These are phyloP conservation scores for Coptodon bakossiorum DNA, from an alignment of 2,113 vertebrate species.

Conservation along the genomic window DNA sequence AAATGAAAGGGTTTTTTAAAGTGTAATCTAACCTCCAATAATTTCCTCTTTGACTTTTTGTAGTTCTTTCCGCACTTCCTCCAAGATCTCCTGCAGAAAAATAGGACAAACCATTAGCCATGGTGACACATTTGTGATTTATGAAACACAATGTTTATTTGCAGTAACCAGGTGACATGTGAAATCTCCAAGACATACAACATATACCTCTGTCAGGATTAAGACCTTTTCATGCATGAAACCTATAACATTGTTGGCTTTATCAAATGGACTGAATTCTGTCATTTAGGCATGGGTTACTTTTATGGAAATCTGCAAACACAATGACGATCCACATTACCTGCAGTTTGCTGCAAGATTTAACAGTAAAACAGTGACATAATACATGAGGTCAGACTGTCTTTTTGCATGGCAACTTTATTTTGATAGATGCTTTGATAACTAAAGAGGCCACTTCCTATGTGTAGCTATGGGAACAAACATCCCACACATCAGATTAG, in stretches of 20 bases:
- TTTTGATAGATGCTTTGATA: background rate
- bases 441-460: background rate
- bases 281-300: background rate
- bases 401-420: background rate
- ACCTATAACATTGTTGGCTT: background rate
- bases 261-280: background rate
- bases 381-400: background rate
- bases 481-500: background rate
- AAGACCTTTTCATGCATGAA: background rate
- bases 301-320: background rate
- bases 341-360: background rate
- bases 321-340: background rate
- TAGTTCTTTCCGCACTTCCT: constrained; percentile 86
- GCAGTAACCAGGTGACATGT: background rate
- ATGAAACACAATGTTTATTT: background rate
- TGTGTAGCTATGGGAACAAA: background rate
- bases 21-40: constrained; percentile 73
- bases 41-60: constrained; percentile 94
- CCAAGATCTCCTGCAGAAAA: constrained; percentile 80
- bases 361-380: background rate
- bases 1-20: rapidly evolving
- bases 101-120: background rate
- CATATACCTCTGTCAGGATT: background rate
- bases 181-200: background rate
- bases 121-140: background rate